phyloP scores from a whole-genome alignment of 2,888 invertebrate species.

The Chrysolina americana region DNA sequence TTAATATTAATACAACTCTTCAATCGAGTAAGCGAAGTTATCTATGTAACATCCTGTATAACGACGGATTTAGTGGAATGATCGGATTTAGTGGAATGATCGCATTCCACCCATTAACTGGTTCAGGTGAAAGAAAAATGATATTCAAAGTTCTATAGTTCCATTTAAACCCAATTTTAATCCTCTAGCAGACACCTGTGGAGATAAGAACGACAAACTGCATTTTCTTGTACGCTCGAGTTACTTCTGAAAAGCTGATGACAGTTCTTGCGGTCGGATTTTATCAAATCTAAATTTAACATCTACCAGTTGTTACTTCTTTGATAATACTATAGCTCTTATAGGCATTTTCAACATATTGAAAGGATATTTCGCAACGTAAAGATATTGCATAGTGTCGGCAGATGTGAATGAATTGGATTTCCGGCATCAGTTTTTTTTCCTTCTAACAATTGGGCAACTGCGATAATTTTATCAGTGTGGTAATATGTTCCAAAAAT shows the following conservation, averaged over 20 bases:
- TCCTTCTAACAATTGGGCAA: neutral
- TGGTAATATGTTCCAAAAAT: neutral
- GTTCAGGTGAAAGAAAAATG: neutral
- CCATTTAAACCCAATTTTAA: neutral
- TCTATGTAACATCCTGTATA: slow-evolving; percentile 1
- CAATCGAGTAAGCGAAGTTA: neutral
- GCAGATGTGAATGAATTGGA: neutral
- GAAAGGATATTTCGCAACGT: slow-evolving; percentile 20
- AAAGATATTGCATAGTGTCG: slow-evolving; percentile 4
- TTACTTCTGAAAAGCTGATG: slow-evolving; percentile 15
- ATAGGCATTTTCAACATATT: neutral
- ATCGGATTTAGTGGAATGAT: neutral
- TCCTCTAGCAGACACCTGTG: slow-evolving; percentile 1
- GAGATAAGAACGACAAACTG: slow-evolving; percentile 1
- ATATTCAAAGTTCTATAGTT: neutral
- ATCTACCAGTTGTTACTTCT: slow-evolving; percentile 6
- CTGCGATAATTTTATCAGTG: neutral
- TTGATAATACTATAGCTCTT: neutral
- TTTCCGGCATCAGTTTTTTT: slow-evolving; percentile 4
- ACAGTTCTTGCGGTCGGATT: slow-evolving; percentile 3
- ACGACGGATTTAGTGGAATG: neutral
- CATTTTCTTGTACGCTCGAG: slow-evolving; percentile 12
- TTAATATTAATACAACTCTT: neutral
- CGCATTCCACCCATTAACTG: neutral
- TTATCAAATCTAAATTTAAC: slow-evolving; percentile 17